Percentiles rank a stretch among this genome's conserved stretches.
These are phyloP conservation scores for Drosophila gaucha DNA, from an alignment of 2,888 invertebrate species.

Conservation along the genomic window DNA sequence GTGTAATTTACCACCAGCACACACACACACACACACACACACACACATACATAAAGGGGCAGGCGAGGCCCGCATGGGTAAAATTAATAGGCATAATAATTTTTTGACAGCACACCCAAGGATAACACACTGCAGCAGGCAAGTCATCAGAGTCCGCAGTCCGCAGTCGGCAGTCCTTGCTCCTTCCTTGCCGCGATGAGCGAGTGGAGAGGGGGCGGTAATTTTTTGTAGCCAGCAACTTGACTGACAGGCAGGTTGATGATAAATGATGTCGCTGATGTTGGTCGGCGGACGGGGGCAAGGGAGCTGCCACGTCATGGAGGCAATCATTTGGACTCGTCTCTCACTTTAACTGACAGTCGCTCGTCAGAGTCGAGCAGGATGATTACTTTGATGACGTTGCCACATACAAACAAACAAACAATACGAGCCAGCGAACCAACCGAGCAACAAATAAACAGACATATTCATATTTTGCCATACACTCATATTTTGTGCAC, in stretches of 20 bases:
- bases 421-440: not conserved
- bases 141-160: conserved; percentile 66
- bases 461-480: conserved; percentile 45
- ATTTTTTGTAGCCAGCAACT: conserved; percentile 61
- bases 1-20: conserved; percentile 77
- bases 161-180: conserved; percentile 20
- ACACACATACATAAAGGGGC: conserved; percentile 9
- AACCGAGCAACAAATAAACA: conserved; percentile 6
- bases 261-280: conserved; percentile 84
- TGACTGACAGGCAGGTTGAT: conserved; percentile 83
- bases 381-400: conserved; percentile 81
- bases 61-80: conserved; percentile 71
- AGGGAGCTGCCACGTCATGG: conserved; percentile 70
- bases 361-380: conserved; percentile 66
- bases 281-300: conserved; percentile 15
- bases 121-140: conserved; percentile 74
- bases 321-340: conserved; percentile 77
- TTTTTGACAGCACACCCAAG: conserved; percentile 84
- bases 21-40: conserved; percentile 9
- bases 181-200: conserved; percentile 8
- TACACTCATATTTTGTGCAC: conserved; percentile 55
- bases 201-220: conserved; percentile 49
- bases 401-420: conserved; percentile 63
- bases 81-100: conserved; percentile 85
- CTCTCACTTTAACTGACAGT: conserved; percentile 76